Base-by-base conservation (phyloP, 2,888 invertebrate species). In the Meteorus cinctellus region DNA sequence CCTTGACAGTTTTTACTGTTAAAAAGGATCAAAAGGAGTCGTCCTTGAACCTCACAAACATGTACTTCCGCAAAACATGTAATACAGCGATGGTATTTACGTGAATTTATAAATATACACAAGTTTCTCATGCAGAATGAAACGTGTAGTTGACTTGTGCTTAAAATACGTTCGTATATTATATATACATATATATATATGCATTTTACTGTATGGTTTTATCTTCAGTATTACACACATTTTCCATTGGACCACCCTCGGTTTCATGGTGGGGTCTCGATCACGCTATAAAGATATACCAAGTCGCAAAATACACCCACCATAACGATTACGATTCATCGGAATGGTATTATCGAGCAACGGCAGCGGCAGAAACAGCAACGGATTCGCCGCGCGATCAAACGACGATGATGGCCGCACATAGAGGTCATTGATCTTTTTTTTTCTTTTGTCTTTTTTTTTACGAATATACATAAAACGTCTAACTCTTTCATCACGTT, bases 291-390 rank as follows among this genome's bases (percentile, higher is more conserved):
- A 72, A 75, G 72, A 75, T 75, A 48, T 48, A 72, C 55, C 76
- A 72, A 80, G 76, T 72, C 75, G 79, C 78, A 81, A 81, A 83
- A 80, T 79, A 72, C 77, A 74, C 70, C 70, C 69, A 65, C 78
- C 74, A 74, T 80, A 81, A 82, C 78, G 82, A 83, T 83, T 78
- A 78, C 79, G 80, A 81, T 80, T 83, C 79, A 80, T 83, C 78
- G 77, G 78, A 81, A 79, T 80, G 72, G 77, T 8, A 29, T 79
- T 80, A 79, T 80, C 81, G 80, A 65, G 63, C 48, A 48, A 31
- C 45, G 16, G 68, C 24, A 66, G 36, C 16, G 29, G 62, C n/a
- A n/a, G 24, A 24, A 19, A 16, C 59, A 62, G 62, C n/a, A n/a
- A 48, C 48, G 16, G 6, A 48, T 48, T 48, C 16, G 16, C n/a